Evolutionary conservation across 2,113 vertebrate species (phyloP).

Genomic region (Mesitornis unicolor): DNA sequence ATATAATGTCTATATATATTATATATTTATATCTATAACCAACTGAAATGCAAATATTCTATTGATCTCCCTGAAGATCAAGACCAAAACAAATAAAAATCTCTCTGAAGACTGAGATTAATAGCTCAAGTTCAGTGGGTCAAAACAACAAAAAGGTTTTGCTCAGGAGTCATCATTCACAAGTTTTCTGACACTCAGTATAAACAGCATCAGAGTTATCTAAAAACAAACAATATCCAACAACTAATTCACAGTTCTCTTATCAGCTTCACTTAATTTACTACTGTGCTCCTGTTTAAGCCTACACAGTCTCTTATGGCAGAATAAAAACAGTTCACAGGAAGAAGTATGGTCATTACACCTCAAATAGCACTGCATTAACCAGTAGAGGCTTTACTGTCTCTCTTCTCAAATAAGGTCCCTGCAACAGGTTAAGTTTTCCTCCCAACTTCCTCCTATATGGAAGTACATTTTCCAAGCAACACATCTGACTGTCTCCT

Average conservation of each 20-base stretch:
- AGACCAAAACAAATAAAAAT: not conserved
- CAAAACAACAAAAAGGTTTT: not conserved
- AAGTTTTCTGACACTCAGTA: not conserved
- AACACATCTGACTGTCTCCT: not conserved
- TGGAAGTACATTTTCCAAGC: not conserved
- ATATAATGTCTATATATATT: too few species aligned
- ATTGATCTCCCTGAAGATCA: not conserved
- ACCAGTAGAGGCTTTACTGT: not conserved
- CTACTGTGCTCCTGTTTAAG: not conserved
- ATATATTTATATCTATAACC: too few species aligned
- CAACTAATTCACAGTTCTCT: not conserved
- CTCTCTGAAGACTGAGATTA: not conserved
- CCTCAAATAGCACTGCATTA: not conserved
- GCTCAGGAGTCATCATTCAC: not conserved
- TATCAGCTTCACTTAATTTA: not conserved
- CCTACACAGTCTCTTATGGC: not conserved
- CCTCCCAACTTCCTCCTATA: not conserved
- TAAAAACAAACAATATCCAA: not conserved
- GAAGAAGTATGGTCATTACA: not conserved
- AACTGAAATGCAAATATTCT: not conserved
- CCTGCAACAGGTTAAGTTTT: not conserved
- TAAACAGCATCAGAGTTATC: not conserved
- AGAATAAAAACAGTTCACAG: not conserved
- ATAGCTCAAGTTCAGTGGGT: not conserved
- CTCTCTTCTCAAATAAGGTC: not conserved